These are phyloP conservation scores for Cephalopholis sonnerati DNA, from an alignment of 2,113 vertebrate species.

Conservation along the genomic window DNA sequence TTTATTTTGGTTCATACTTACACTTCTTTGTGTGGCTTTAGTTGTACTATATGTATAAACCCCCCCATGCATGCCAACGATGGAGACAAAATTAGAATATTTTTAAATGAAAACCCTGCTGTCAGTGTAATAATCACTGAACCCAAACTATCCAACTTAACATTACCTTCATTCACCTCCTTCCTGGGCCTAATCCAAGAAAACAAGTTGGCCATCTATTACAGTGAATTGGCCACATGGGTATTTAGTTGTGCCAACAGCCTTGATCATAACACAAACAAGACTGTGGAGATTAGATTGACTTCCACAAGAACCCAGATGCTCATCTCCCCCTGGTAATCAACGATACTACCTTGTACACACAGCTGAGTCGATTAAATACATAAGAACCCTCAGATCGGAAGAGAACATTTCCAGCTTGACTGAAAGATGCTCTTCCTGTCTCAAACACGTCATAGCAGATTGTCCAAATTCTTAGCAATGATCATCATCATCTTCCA, in stretches of 20 bases:
- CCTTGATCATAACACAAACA: constrained; percentile 39
- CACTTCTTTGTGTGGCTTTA: background rate
- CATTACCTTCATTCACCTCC: constrained; percentile 16
- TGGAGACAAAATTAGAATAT: background rate
- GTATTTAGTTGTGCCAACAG: constrained; percentile 38
- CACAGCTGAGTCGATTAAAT: constrained; percentile 12
- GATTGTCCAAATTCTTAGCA: constrained; percentile 6
- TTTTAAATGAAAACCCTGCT: background rate
- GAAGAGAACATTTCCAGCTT: constrained; percentile 9
- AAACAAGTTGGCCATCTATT: constrained; percentile 3
- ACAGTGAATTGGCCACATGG: constrained; percentile 9
- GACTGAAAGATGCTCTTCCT: constrained; percentile 8
- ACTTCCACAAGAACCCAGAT: constrained; percentile 33
- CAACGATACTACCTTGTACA: constrained; percentile 12
- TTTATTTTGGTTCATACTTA: background rate
- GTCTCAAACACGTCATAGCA: background rate
- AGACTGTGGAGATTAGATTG: constrained; percentile 16
- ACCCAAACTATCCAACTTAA: background rate
- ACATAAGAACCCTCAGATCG: background rate
- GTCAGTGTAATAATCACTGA: background rate
- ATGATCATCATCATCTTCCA: constrained; percentile 3
- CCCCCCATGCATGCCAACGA: background rate
- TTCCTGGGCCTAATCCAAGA: constrained; percentile 14
- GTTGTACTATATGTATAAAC: background rate
- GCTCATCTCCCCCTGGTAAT: constrained; percentile 27